Percentiles rank a stretch among this genome's conserved stretches.
Evolutionary conservation across 2,113 vertebrate species (phyloP).

Genomic region (Macroglossus sobrinus): DNA sequence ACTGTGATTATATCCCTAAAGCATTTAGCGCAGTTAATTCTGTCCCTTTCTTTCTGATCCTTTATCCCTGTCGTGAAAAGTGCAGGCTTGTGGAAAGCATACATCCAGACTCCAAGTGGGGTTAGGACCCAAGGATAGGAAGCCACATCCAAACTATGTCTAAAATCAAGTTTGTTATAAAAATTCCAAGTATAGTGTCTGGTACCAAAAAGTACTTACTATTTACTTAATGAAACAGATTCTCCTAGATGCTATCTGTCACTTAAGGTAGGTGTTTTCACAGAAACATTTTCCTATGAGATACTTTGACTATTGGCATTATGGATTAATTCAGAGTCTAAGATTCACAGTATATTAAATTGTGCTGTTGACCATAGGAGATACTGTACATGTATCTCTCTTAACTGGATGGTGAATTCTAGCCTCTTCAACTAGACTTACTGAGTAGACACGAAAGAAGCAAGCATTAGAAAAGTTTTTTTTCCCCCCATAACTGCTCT

Average conservation of each 20-base stretch:
- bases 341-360: conserved; percentile 22
- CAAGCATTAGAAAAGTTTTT: neutral
- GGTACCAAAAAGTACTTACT: neutral
- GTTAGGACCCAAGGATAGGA: conserved; percentile 4
- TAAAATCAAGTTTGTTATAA: conserved; percentile 20
- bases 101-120: neutral
- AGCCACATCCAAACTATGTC: conserved; percentile 9
- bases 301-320: neutral
- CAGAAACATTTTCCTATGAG: neutral
- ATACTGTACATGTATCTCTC: neutral
- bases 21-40: neutral
- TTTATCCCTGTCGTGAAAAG: neutral
- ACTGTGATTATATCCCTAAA: neutral
- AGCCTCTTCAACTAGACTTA: neutral
- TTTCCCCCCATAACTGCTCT: neutral
- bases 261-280: neutral
- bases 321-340: conserved; percentile 7
- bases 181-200: conserved; percentile 20
- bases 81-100: conserved; percentile 36
- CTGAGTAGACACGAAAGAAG: neutral
- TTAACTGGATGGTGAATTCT: neutral
- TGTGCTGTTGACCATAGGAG: neutral
- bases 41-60: neutral
- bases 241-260: neutral
- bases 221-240: conserved; percentile 1